These are phyloP conservation scores for Vicugna pacos DNA, from an alignment of 2,113 vertebrate genomes.

Conservation along the genomic window DNA sequence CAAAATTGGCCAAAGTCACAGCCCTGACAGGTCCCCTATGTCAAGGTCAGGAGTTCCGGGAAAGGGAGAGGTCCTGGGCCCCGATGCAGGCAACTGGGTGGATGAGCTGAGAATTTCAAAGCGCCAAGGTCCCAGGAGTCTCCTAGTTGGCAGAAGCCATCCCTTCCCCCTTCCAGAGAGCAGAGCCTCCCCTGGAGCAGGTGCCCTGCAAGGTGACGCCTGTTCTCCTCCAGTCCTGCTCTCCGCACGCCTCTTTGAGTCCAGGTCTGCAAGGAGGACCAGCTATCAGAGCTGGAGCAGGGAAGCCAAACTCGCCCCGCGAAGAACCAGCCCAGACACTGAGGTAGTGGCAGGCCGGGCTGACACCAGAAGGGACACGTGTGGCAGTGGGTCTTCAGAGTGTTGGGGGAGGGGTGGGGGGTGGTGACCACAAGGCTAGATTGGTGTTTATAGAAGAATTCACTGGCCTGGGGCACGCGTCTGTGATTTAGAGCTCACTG, in stretches of 20 bases:
- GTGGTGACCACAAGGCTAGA: too few relatives aligned
- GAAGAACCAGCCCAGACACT: accelerated
- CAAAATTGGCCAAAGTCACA: not conserved
- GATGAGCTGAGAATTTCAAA: not conserved
- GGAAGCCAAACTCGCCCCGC: not conserved
- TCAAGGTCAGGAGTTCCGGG: not conserved
- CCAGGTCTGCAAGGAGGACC: not conserved
- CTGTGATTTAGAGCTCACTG: not conserved
- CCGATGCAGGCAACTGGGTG: accelerated
- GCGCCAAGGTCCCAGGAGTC: not conserved
- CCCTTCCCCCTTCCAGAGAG: not conserved
- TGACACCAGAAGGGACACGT: accelerated
- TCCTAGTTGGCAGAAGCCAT: not conserved
- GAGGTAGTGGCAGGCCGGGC: not conserved
- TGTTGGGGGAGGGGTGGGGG: accelerated
- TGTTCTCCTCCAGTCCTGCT: not conserved
- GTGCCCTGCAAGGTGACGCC: not conserved
- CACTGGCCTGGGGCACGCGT: accelerated
- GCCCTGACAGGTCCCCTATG: not conserved
- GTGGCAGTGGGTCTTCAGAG: not conserved
- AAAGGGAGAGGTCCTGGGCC: accelerated
- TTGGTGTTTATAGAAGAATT: accelerated
- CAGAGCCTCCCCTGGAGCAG: not conserved
- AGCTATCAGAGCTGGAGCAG: accelerated
- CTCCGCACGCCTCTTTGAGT: not conserved